phyloP scores from a whole-genome alignment of 2,113 vertebrate species.

The Etia nguti region DNA sequence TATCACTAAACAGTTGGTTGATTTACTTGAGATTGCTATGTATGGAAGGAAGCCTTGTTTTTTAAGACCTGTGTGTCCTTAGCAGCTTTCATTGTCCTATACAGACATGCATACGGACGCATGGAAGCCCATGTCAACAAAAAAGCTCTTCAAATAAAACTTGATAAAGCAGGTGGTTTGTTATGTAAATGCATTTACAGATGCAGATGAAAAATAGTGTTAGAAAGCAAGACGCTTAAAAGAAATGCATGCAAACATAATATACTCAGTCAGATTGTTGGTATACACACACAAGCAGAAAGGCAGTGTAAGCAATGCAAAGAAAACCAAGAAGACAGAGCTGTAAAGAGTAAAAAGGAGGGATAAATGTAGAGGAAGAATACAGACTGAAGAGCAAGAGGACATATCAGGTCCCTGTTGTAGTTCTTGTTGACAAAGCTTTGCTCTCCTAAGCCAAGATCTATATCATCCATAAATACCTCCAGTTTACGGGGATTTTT shows the following conservation, averaged over 20 bases:
- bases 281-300: not conserved
- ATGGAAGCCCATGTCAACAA: not conserved
- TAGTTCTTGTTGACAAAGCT: constrained; percentile 48
- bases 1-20: not conserved
- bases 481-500: constrained; percentile 31
- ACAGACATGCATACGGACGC: not conserved
- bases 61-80: not conserved
- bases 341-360: not conserved
- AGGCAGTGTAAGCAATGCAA: not conserved
- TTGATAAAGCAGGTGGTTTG: not conserved
- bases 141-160: not conserved
- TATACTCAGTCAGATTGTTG: not conserved
- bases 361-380: not conserved
- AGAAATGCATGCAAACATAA: not conserved
- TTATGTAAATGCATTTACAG: not conserved
- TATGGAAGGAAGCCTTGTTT: not conserved
- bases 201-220: not conserved
- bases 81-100: not conserved
- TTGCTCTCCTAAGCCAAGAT: constrained; percentile 25
- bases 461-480: constrained; percentile 42
- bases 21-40: not conserved
- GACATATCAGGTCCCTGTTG: constrained; percentile 4
- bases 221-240: not conserved
- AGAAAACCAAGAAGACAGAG: not conserved
- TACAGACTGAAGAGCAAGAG: constrained; percentile 1